Evolutionary conservation across 2,888 invertebrate genomes (phyloP).

Genomic region (Oxyscelio sp.): DNA sequence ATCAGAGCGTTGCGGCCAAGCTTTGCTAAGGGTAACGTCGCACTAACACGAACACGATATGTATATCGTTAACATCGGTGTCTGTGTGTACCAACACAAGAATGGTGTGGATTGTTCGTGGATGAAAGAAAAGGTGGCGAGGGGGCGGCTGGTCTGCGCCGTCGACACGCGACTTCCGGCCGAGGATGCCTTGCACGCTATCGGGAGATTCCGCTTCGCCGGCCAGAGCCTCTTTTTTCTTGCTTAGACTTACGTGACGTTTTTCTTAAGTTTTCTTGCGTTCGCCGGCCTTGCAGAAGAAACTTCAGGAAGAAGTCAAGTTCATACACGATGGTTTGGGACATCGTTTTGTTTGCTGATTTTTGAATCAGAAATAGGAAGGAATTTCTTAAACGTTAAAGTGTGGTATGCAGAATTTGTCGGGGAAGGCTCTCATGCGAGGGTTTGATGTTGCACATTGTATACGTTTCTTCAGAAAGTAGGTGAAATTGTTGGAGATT

Average conservation of each 20-base stretch:
- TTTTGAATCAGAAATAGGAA: not conserved
- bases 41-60: slow-evolving; percentile 74
- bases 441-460: slow-evolving; percentile 4
- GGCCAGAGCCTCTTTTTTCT: slow-evolving; percentile 34
- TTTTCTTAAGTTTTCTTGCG: slow-evolving; percentile 36
- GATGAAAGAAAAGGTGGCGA: slow-evolving; percentile 71
- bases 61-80: slow-evolving; percentile 63
- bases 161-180: slow-evolving; percentile 88
- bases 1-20: slow-evolving; percentile 81
- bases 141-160: slow-evolving; percentile 76
- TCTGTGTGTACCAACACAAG: slow-evolving; percentile 32
- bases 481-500: slow-evolving; percentile 47
- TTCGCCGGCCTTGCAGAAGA: slow-evolving; percentile 36
- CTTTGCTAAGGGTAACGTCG: slow-evolving; percentile 82
- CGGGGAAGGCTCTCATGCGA: not conserved
- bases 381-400: not conserved
- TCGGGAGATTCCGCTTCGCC: slow-evolving; percentile 76
- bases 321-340: slow-evolving; percentile 39
- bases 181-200: slow-evolving; percentile 84
- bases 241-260: slow-evolving; percentile 35
- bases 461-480: slow-evolving; percentile 24
- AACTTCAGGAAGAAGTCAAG: slow-evolving; percentile 64
- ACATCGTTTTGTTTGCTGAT: not conserved
- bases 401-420: not conserved
- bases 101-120: slow-evolving; percentile 57